Evolutionary conservation across 2,113 vertebrate genomes (phyloP).

Genomic region (Platysternon megacephalum): DNA sequence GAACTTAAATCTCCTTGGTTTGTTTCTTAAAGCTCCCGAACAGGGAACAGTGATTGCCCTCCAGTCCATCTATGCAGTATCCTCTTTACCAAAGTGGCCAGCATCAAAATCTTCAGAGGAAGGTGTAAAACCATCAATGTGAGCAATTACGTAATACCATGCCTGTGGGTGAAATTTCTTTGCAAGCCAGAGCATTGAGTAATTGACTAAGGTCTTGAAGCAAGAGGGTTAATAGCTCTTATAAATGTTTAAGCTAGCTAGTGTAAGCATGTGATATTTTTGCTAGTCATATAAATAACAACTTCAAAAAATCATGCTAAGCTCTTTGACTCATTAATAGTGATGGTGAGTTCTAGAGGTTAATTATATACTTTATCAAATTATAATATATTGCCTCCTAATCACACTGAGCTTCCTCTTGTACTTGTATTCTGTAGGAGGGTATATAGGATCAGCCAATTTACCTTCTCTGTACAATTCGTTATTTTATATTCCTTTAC

Average conservation of each 20-base stretch:
- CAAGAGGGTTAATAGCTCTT: background rate
- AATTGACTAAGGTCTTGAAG: background rate
- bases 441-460: background rate
- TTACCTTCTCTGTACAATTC: too few relatives aligned
- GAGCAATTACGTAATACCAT: background rate
- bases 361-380: background rate
- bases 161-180: background rate
- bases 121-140: background rate
- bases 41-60: too few relatives aligned
- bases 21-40: too few relatives aligned
- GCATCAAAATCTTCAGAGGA: background rate
- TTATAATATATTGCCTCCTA: background rate
- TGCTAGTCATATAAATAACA: background rate
- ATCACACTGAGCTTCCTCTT: background rate
- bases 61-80: background rate
- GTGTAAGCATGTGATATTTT: background rate
- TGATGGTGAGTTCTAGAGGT: background rate
- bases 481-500: background rate
- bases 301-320: background rate
- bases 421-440: background rate
- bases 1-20: too few relatives aligned
- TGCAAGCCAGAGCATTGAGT: background rate
- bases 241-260: background rate
- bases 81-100: background rate
- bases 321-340: background rate